Base-by-base conservation (phyloP, 2,797 vertebrate species). In the Bradypodion pumilum region DNA sequence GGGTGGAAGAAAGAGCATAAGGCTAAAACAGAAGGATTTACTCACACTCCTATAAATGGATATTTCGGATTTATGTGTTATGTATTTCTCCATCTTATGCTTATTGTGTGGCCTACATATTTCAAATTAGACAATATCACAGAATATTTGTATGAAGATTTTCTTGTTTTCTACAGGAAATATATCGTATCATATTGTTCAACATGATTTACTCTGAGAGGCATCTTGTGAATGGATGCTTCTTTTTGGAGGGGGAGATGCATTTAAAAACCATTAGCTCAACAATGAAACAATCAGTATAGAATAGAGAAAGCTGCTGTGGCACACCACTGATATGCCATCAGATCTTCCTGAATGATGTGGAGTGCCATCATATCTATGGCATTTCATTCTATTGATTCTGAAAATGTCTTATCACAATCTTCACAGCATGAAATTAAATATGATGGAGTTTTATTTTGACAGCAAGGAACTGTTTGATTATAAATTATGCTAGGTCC, bases 211-310 rank as follows among this genome's bases (percentile, higher is more conserved):
- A 73, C 49, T 85, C 27, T 80, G 25, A 7, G 65, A 73, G 3
- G 35, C 40, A 87, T 80, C 85, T 90, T 85, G 80, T 60, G 2
- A 70, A 1, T 73, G 46, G 27, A 37, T 52, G 32, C 2, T 37
- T 40, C 81, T 59, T 65, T 23, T 2, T n/a, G n/a, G n/a, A n/a
- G n/a, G n/a, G 1, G 69, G 19, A 12, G 13, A 85, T 75, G 42
- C 81, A 75, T 4, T 27, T 90, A 78, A 52, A 69, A 87, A 80
- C 1, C 7, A 80, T 81, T 83, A 81, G 16, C 46, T 83, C 88
- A 78, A 90, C 81, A 88, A 87, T 79, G 76, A 4, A 82, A 65
- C 46, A 49, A 69, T 69, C 7, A 13, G 25, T 82, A 7, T 32
- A 75, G 66, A 44, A 73, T 6, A 1, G 1, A 35, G 62, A 59